Conservation (phyloP, 2,888 invertebrate genomes). For the Romanomermis culicivorax region DNA sequence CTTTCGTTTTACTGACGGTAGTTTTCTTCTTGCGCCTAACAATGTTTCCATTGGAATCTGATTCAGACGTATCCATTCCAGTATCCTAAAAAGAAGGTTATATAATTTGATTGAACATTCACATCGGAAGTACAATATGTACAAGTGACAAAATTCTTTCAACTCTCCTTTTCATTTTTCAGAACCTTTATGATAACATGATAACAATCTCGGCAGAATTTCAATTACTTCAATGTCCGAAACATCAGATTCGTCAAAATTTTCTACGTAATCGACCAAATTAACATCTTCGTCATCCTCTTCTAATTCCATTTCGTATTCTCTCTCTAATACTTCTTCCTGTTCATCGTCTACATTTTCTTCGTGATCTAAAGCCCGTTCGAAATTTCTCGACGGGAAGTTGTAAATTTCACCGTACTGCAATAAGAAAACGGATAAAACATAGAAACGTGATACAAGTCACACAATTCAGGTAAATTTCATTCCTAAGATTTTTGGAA, state of each 20-base stretch:
- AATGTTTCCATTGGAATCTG: no score
- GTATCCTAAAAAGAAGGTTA: no score
- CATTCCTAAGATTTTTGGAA: no score
- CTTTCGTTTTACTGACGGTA: not conserved
- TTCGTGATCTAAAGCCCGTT: slow-evolving; percentile 67
- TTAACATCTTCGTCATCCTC: slow-evolving; percentile 14
- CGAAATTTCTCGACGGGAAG: slow-evolving; percentile 83
- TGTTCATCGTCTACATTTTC: slow-evolving; percentile 40
- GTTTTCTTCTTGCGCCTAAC: not conserved
- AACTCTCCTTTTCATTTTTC: no score
- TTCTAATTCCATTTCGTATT: slow-evolving; percentile 18
- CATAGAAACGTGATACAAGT: not conserved
- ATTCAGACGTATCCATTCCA: no score
- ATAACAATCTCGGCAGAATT: no score
- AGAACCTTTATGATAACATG: no score
- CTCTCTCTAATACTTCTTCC: slow-evolving; percentile 20
- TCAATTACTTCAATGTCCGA: slow-evolving; percentile 15
- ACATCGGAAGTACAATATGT: no score
- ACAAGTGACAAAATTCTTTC: no score
- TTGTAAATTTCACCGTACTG: slow-evolving; percentile 95
- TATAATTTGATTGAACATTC: no score
- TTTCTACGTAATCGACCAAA: slow-evolving; percentile 23
- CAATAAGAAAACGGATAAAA: slow-evolving; percentile 26
- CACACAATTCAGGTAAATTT: not conserved
- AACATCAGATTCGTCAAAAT: slow-evolving; percentile 25